Conservation (phyloP, 2,113 vertebrate genomes). For the Carollia perspicillata region DNA sequence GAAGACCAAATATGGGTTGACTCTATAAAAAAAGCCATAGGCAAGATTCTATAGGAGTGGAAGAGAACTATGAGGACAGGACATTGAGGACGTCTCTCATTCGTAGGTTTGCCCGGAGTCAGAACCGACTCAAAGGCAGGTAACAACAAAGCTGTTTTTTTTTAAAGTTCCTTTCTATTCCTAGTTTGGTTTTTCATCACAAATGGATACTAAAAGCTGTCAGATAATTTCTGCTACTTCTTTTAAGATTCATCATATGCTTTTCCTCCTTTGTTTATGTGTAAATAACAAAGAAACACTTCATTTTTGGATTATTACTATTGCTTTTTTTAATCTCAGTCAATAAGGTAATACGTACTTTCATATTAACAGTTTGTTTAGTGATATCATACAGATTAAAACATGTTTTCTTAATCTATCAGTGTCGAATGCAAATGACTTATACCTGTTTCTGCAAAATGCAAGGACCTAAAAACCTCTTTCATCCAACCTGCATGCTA, state of each 20-base stretch:
- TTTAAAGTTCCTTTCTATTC: background rate
- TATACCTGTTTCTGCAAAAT: background rate
- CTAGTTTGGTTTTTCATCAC: background rate
- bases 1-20: background rate
- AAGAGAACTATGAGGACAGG: background rate
- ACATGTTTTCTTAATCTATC: background rate
- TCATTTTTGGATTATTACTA: background rate
- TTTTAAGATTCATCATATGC: background rate
- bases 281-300: background rate
- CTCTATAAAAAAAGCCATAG: background rate
- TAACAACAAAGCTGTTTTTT: background rate
- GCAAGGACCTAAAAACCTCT: background rate
- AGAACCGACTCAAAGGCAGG: rapidly evolving
- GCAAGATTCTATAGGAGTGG: background rate
- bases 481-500: background rate
- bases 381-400: background rate
- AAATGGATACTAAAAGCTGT: background rate
- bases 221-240: background rate
- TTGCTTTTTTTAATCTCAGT: background rate
- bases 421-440: background rate
- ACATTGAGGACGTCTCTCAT: background rate
- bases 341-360: background rate
- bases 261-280: background rate
- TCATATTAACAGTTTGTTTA: background rate
- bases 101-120: background rate